Base-by-base conservation (phyloP, 1,140 invertebrate genomes). In the Procambarus clarkii region DNA sequence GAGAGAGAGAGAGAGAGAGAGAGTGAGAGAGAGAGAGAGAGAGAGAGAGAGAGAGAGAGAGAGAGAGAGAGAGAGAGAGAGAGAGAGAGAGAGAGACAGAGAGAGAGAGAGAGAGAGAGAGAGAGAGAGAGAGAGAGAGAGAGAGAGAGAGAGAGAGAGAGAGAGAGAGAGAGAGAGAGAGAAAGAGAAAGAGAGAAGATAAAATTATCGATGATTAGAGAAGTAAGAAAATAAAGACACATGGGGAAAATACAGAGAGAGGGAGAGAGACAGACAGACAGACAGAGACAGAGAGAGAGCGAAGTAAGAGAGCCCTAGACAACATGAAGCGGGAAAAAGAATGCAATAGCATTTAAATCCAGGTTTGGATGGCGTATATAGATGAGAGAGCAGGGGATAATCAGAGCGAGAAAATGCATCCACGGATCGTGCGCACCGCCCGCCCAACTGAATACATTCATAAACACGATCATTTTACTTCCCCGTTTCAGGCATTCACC, bases 291-390 rank as follows among this genome's bases (percentile, higher is more conserved):
- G 76, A 44, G 76, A 34, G 76, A 44, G 76, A 77, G 76, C 3
- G 76, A 48, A 34, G 24, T 15, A 77, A 76, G 71, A 21, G 5
- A 21, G 71, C 5, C 21, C 5, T 46, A 46, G 3, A n/a, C 48
- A n/a, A 8, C 3, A 3, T 13, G 3, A 74, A 74, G 77, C 21
- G 48, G 48, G n/a, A 15, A 79, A 48, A 79, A 79, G 45, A 79
- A 48, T 79, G 45, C 77, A 79, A 46, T 79, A 79, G 18, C 48
- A 79, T 79, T 79, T 48, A 79, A 18, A 50, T 46, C 48, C 77
- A 21, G 45, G 48, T 46, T 21, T n/a, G 21, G 77, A 1, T 48
- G 21, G 24, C 48, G 45, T 45, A 18, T 50, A 48, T 50, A 46
- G 48, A 50, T 46, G 48, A 79, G 48, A 79, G 24, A 48, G 13